These are phyloP conservation scores for Chaetophractus vellerosus DNA, from an alignment of 2,797 vertebrate genomes.

Conservation along the genomic window DNA sequence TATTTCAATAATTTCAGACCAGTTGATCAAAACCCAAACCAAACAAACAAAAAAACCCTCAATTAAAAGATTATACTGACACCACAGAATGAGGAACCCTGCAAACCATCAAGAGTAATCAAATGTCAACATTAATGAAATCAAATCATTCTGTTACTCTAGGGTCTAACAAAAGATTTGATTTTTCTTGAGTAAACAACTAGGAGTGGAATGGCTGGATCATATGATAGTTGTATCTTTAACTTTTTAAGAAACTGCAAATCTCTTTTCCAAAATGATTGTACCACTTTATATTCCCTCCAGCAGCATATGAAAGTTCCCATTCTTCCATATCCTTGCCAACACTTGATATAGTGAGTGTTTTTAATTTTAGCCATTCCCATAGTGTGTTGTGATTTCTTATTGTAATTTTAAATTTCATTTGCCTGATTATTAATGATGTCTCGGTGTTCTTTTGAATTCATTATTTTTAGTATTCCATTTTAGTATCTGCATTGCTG, in stretches of 20 bases:
- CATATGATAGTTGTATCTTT: too few species aligned
- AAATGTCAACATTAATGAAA: constrained; percentile 81
- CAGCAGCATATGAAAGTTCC: too few species aligned
- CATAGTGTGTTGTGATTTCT: background rate
- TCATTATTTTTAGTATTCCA: background rate
- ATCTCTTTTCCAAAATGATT: too few species aligned
- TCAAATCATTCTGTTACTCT: constrained; percentile 70
- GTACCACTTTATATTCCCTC: too few species aligned
- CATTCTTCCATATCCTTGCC: background rate
- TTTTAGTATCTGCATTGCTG: too few species aligned
- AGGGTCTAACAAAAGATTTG: constrained; percentile 51
- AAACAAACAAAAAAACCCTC: background rate
- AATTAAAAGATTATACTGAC: constrained; percentile 84
- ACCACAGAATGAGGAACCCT: constrained; percentile 86
- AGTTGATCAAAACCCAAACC: constrained; percentile 70
- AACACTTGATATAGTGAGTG: background rate
- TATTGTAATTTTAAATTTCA: too few species aligned
- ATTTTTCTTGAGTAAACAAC: too few species aligned
- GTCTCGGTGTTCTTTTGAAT: constrained; percentile 11
- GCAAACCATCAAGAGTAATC: constrained; percentile 82
- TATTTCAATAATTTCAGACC: constrained; percentile 82
- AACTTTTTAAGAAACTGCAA: too few species aligned
- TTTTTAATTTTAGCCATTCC: constrained; percentile 40
- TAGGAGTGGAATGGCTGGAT: too few species aligned
- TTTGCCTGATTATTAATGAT: background rate